A percentile compares a stretch with the other conserved stretches of the same genome.
Evolutionary conservation across 1,140 invertebrate genomes (phyloP).

Genomic region (Drosophila sturtevanti): DNA sequence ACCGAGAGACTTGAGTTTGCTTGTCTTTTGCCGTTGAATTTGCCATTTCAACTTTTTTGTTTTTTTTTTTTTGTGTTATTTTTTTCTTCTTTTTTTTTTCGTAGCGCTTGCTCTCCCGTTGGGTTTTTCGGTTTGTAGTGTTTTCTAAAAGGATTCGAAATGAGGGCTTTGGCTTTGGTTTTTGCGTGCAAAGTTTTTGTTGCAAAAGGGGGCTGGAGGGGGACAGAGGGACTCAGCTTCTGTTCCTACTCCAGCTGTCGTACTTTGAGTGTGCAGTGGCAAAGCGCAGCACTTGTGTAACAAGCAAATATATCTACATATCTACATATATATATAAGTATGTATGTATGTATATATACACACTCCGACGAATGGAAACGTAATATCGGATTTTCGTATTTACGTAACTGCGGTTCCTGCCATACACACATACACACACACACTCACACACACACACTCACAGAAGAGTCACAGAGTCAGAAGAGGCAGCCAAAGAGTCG

Average conservation of each 20-base stretch:
- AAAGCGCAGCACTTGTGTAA: conserved; percentile 73
- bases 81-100: conserved; percentile 15
- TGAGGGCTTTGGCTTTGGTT: conserved; percentile 59
- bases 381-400: conserved; percentile 79
- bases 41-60: conserved; percentile 62
- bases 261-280: conserved; percentile 63
- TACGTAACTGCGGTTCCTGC: conserved; percentile 68
- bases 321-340: not conserved
- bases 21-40: conserved; percentile 67
- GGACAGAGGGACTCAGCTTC: not conserved
- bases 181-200: conserved; percentile 64
- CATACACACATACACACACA: conserved; percentile 18
- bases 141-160: conserved; percentile 66
- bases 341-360: not conserved
- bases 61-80: not conserved
- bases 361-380: conserved; percentile 61
- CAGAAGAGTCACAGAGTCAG: conserved; percentile 12
- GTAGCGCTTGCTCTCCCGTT: conserved; percentile 12
- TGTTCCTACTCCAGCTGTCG: conserved; percentile 20
- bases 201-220: not conserved
- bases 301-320: conserved; percentile 43
- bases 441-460: conserved; percentile 5
- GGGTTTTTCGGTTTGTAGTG: conserved; percentile 35
- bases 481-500: conserved; percentile 31
- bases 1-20: conserved; percentile 30